Conservation (phyloP, 2,888 invertebrate species). For the Selenia dentaria region DNA sequence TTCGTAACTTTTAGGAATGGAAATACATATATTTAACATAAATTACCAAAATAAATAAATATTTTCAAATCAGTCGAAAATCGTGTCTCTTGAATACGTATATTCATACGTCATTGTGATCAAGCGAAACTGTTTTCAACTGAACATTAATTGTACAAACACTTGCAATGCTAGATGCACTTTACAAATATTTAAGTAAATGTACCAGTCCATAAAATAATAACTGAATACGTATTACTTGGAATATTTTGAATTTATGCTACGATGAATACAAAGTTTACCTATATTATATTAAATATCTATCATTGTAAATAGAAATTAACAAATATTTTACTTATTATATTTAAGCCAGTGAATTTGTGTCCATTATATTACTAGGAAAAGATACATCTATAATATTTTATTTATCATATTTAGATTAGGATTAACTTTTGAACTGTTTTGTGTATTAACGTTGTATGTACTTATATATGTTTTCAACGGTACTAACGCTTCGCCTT, state of each 20-base stretch:
- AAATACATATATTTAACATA: background rate
- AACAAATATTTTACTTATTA: slow-evolving; percentile 52
- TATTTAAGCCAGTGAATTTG: slow-evolving; percentile 58
- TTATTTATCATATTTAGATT: slow-evolving; percentile 61
- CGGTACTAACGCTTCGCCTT: slow-evolving; percentile 67
- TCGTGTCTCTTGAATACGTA: background rate
- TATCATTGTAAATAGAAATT: slow-evolving; percentile 62
- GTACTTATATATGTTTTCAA: slow-evolving; percentile 60
- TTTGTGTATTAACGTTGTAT: slow-evolving; percentile 66
- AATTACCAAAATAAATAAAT: background rate
- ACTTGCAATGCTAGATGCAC: too few relatives aligned
- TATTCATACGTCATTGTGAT: background rate
- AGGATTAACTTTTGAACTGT: slow-evolving; percentile 54
- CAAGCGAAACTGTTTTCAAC: background rate
- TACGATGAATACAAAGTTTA: slow-evolving; percentile 43
- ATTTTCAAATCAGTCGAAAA: background rate
- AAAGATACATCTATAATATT: slow-evolving; percentile 43
- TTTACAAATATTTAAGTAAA: background rate
- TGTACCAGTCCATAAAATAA: background rate
- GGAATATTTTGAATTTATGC: slow-evolving; percentile 35
- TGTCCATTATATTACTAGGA: slow-evolving; percentile 61
- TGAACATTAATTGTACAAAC: background rate
- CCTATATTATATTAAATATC: slow-evolving; percentile 39
- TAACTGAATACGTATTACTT: slow-evolving; percentile 14
- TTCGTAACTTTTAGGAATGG: slow-evolving; percentile 5